Conservation (phyloP, 2,113 vertebrate genomes). For the Pterocles gutturalis region DNA sequence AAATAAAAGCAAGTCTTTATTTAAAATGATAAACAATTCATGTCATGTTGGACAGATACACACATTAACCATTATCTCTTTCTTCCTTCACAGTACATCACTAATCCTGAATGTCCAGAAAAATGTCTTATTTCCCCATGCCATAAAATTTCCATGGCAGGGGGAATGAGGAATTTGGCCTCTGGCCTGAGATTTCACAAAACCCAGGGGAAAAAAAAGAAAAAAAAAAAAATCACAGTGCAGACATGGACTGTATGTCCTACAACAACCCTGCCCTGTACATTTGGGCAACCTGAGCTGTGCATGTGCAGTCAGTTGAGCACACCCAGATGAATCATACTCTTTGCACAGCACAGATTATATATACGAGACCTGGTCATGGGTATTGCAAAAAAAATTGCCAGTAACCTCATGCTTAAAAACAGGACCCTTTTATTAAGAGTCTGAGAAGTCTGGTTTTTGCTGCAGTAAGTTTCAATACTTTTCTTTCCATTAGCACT, state of each 20-base stretch:
- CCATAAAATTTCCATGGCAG: not conserved
- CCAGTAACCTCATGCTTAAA: not conserved
- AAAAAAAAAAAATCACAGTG: not conserved
- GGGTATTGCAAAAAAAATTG: not conserved
- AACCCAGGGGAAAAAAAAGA: not conserved
- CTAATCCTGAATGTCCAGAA: not conserved
- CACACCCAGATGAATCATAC: not conserved
- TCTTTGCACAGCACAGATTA: not conserved
- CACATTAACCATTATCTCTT: not conserved
- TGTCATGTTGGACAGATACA: not conserved
- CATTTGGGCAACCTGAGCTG: rapidly evolving
- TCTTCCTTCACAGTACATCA: not conserved
- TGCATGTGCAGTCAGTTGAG: not conserved
- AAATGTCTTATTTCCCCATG: not conserved
- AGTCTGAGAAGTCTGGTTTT: not conserved
- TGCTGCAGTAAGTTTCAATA: not conserved
- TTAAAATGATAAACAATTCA: not conserved
- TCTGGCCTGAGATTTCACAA: not conserved
- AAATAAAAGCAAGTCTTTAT: not conserved
- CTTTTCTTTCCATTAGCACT: not conserved
- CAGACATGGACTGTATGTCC: not conserved
- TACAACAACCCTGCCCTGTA: not conserved
- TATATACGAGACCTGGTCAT: not conserved
- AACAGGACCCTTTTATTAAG: not conserved
- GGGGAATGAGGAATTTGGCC: not conserved